Evolutionary conservation across 2,113 vertebrate species (phyloP).

Genomic region (Hystrix cristata): DNA sequence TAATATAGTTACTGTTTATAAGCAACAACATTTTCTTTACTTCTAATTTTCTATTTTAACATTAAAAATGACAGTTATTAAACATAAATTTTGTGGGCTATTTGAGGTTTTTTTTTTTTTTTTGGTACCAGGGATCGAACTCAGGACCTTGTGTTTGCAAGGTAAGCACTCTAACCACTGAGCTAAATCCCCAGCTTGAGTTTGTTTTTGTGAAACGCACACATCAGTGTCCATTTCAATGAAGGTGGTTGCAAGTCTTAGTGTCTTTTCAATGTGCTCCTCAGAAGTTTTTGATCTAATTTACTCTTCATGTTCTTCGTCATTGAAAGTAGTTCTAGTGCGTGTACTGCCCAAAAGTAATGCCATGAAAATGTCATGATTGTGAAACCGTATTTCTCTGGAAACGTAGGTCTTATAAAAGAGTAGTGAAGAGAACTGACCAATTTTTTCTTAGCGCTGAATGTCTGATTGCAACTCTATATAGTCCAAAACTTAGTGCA

Average conservation of each 20-base stretch:
- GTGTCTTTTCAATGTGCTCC: not conserved
- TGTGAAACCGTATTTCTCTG: not conserved
- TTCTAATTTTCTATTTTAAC: not conserved
- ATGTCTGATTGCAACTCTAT: not conserved
- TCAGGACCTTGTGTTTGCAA: no score
- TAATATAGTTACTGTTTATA: not conserved
- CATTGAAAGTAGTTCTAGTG: not conserved
- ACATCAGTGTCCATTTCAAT: fast-evolving
- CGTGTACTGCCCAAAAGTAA: not conserved
- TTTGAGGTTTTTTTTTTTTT: not conserved
- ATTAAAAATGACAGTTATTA: not conserved
- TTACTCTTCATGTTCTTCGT: no score
- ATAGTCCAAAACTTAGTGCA: not conserved
- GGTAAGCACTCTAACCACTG: no score
- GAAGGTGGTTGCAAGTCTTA: not conserved
- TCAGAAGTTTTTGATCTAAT: not conserved
- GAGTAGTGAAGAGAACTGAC: not conserved
- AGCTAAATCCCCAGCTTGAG: no score
- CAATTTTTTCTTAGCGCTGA: not conserved
- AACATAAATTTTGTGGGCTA: not conserved
- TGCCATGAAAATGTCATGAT: no score
- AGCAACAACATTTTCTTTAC: not conserved
- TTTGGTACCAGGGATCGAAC: no score
- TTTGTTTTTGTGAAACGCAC: not conserved
- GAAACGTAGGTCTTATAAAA: not conserved